Conservation (phyloP, 2,797 vertebrate species). For the Aldrovandia affinis region DNA sequence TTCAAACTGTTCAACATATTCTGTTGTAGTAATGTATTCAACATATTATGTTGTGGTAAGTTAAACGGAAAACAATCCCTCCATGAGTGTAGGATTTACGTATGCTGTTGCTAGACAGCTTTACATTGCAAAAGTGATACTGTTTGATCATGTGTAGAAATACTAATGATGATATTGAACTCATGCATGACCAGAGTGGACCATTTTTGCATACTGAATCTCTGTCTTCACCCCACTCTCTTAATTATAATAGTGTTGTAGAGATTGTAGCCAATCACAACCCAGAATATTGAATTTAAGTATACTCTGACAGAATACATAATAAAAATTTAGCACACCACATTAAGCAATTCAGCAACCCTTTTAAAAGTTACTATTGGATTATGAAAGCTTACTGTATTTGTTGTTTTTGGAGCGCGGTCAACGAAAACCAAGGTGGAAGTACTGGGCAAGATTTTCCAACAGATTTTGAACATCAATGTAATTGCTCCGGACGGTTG, state of each 20-base stretch:
- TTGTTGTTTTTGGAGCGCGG: background rate
- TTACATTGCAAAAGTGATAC: background rate
- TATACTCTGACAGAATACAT: background rate
- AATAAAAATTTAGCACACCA: background rate
- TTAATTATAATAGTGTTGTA: background rate
- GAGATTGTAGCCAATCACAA: background rate
- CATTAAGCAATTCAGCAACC: background rate
- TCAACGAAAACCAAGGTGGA: background rate
- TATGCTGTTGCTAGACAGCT: no score
- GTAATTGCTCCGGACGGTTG: background rate
- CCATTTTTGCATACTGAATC: background rate
- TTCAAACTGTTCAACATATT: background rate
- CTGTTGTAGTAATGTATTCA: no score
- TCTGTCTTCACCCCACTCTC: background rate
- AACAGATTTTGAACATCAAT: background rate
- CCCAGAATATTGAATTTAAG: background rate
- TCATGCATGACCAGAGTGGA: background rate
- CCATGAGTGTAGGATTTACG: no score
- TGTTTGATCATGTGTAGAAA: background rate
- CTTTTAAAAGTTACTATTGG: background rate
- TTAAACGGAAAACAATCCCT: no score
- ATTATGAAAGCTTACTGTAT: background rate
- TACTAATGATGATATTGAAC: background rate
- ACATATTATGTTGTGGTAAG: no score
- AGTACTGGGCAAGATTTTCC: background rate